Conservation (phyloP, 2,888 invertebrate species). For the Diploptera punctata region DNA sequence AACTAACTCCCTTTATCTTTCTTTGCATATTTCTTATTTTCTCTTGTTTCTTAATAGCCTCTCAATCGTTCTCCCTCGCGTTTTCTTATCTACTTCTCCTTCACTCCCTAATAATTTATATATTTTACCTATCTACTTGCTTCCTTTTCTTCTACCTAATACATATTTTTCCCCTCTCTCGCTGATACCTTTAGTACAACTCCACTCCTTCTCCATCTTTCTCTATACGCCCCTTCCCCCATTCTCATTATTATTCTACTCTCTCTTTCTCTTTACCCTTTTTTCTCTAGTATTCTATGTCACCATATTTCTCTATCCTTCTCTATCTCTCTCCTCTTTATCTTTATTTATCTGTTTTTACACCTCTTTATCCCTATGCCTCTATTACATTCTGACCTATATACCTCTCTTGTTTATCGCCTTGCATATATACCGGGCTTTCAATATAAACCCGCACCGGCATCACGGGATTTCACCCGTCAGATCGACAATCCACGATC, state of each 20-base stretch:
- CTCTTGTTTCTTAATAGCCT: neutral
- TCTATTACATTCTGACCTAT: neutral
- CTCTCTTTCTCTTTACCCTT: neutral
- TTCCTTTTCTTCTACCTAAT: neutral
- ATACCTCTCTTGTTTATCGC: neutral
- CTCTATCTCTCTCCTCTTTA: neutral
- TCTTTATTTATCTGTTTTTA: neutral
- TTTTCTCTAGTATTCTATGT: neutral
- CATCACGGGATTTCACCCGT: too few species aligned
- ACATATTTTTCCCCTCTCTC: too few species aligned
- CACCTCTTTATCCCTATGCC: neutral
- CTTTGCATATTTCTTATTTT: neutral
- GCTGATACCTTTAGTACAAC: too few species aligned
- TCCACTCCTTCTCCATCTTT: neutral
- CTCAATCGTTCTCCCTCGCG: neutral
- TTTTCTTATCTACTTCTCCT: neutral
- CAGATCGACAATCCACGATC: too few species aligned
- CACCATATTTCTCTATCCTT: neutral
- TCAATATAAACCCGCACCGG: too few species aligned
- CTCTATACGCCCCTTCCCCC: neutral
- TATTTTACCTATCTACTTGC: neutral
- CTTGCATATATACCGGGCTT: too few species aligned
- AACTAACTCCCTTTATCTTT: neutral
- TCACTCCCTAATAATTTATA: neutral
- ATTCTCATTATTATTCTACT: neutral